Percentiles rank a stretch among this genome's conserved stretches.
Evolutionary conservation across 2,888 invertebrate genomes (phyloP).

Genomic region (Metallyticus violacea): DNA sequence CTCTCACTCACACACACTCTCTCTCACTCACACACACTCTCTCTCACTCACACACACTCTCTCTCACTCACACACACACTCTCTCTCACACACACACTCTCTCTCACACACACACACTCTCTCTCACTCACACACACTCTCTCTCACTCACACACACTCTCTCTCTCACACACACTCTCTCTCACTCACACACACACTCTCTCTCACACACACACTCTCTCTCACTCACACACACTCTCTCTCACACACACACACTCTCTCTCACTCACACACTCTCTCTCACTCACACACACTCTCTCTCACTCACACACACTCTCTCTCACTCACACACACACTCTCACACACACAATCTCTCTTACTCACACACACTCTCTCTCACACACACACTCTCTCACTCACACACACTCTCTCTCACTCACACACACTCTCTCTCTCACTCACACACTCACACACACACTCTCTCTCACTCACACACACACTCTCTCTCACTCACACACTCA

Average conservation of each 20-base stretch:
- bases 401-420: background rate
- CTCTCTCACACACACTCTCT: too few relatives aligned
- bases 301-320: background rate
- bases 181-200: background rate
- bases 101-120: too few relatives aligned
- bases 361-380: background rate
- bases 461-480: background rate
- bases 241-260: background rate
- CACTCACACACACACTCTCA: background rate
- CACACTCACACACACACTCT: background rate
- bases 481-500: background rate
- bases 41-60: too few relatives aligned
- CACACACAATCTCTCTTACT: background rate
- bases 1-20: too few relatives aligned
- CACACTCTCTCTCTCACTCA: background rate
- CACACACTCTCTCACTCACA: background rate
- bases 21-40: too few relatives aligned
- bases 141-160: too few relatives aligned
- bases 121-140: too few relatives aligned
- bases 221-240: background rate
- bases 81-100: too few relatives aligned
- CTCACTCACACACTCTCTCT: background rate
- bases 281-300: background rate
- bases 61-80: too few relatives aligned
- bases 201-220: background rate